Evolutionary conservation across 2,888 invertebrate genomes (phyloP), one percentile per base, ranked within the genome.

Genomic region (Drosophila incognita): DNA sequence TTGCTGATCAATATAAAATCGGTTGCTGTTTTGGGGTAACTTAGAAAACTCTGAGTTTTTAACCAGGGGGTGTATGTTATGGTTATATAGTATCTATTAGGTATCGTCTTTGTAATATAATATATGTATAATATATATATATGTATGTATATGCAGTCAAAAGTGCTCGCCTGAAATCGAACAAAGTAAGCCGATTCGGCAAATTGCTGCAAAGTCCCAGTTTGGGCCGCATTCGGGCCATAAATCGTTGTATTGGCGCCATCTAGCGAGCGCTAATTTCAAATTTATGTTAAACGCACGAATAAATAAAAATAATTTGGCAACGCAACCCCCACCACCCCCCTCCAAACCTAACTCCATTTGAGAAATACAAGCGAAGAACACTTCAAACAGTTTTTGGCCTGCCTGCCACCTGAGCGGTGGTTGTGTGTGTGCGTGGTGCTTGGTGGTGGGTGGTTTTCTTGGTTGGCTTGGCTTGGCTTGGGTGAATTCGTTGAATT

Each of bases 291-390:
- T 89, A 76, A 84, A 90, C 90, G 90, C 90, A 79, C 86, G 90
- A 90, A 88, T 90, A 90, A 90, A 87, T 87, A 90, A 74, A 90
- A 82, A 90, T 90, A 87, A 90, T 90, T 87, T 87, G 85, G 74
- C 73, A 75, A 53, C 58, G 33, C 27, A 48, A 46, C 24, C 7
- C 24, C 53, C 27, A 33, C 6, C 58, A 27, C 21, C 29, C 15
- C 21, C 31, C 31, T 2, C 15, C 33, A 36, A 24, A 7, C 8
- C 24, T 15, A 46, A 46, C 21, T 24, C 24, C 46, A 24, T 42
- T 10, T 21, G 40, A n/a, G 40, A 63, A 59, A 58, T 33, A 46
- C 54, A 53, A 48, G 40, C 31, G 35, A 48, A 52, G 58, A 54
- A 69, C 73, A 85, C 84, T 85, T 85, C 84, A 85, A 89, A 89